A percentile compares a stretch with the other conserved stretches of the same genome.
Evolutionary conservation across 1,140 invertebrate species (phyloP).

Genomic region (Trichoplusia ni): DNA sequence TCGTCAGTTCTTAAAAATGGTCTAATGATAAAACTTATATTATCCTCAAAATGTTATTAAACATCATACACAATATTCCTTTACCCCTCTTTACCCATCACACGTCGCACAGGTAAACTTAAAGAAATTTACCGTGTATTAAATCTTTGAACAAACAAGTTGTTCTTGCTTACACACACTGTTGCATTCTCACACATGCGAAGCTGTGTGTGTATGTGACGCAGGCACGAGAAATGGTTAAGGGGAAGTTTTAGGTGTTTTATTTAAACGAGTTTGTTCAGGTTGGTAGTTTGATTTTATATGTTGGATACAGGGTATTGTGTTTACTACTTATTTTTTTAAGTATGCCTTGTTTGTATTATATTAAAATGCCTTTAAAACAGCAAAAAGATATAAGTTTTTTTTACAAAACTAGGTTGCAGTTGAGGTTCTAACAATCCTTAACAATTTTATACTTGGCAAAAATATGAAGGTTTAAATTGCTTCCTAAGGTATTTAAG

Average conservation of each 20-base stretch:
- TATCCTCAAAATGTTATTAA: background rate
- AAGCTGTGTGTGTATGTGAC: slow-evolving; percentile 18
- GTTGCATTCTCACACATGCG: slow-evolving; percentile 30
- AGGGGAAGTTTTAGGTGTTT: background rate
- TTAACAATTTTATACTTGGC: too few species aligned
- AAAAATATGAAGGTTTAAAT: too few species aligned
- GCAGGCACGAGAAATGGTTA: background rate
- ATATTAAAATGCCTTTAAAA: too few species aligned
- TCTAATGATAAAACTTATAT: too few species aligned
- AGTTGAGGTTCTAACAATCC: too few species aligned
- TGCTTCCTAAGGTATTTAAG: too few species aligned
- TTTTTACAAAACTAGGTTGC: too few species aligned
- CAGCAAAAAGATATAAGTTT: too few species aligned
- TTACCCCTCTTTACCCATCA: slow-evolving; percentile 40
- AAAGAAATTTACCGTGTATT: slow-evolving; percentile 79
- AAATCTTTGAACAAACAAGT: slow-evolving; percentile 81
- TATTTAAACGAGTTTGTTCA: background rate
- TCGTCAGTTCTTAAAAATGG: too few species aligned
- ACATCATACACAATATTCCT: slow-evolving; percentile 40
- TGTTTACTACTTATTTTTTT: too few species aligned
- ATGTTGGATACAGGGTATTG: too few species aligned
- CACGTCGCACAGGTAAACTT: slow-evolving; percentile 61
- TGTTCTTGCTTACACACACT: slow-evolving; percentile 69
- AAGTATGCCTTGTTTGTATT: too few species aligned
- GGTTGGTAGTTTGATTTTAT: background rate